Conservation (phyloP, 2,888 invertebrate species). For the Lasioglossum malachurum region DNA sequence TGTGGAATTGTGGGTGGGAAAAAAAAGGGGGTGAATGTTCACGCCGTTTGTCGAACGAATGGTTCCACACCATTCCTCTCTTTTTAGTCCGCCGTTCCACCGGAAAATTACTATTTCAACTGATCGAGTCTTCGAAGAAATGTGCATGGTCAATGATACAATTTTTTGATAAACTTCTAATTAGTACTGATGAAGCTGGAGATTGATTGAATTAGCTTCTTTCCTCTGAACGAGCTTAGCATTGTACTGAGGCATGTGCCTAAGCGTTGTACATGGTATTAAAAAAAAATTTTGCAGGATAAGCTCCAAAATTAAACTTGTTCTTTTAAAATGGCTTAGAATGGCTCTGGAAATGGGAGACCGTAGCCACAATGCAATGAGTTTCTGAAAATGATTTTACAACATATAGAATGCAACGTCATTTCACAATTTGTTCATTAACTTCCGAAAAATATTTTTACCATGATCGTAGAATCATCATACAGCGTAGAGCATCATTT, state of each 20-base stretch:
- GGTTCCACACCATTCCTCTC: neutral
- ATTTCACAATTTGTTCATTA: too few species aligned
- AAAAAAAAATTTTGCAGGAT: neutral
- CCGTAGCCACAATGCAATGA: too few species aligned
- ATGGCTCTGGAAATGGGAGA: neutral
- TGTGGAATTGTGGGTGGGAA: neutral
- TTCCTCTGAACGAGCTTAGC: too few species aligned
- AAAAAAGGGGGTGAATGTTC: neutral
- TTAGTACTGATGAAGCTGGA: neutral
- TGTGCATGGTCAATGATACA: neutral
- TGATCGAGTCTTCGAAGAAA: neutral
- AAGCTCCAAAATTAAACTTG: neutral
- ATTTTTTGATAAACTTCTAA: neutral
- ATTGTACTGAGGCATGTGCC: neutral
- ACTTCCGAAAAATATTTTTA: too few species aligned
- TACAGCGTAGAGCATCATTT: too few species aligned
- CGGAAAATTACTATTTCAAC: neutral
- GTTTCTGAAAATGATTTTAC: too few species aligned
- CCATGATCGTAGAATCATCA: too few species aligned
- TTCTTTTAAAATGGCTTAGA: neutral
- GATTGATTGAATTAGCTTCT: neutral
- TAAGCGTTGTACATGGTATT: neutral
- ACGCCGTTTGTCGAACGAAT: constrained; percentile 18
- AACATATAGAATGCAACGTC: too few species aligned
- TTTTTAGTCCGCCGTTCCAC: neutral